Percentiles rank a stretch among this genome's conserved stretches.
phyloP scores from a whole-genome alignment of 2,113 vertebrate species.

The Gallinago undulata region DNA sequence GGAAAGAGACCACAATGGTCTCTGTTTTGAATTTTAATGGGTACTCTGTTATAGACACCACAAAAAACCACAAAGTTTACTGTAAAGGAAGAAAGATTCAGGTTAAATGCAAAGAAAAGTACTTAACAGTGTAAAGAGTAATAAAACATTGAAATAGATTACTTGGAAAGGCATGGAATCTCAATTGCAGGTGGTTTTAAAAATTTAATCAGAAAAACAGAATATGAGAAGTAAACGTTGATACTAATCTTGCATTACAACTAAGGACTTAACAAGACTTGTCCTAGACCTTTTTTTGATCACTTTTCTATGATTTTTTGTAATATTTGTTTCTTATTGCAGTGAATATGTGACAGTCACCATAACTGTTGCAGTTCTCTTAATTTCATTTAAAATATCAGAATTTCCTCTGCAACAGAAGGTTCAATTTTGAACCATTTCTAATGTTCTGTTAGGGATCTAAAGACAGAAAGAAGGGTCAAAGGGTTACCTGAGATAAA shows the following conservation, averaged over 20 bases:
- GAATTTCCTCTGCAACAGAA: not conserved
- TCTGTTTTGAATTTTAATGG: not conserved
- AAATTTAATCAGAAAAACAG: not conserved
- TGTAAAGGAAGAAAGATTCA: not conserved
- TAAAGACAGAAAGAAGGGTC: not conserved
- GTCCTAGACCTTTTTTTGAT: not conserved
- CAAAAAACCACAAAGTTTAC: not conserved
- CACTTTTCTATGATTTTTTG: not conserved
- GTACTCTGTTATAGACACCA: fast-evolving
- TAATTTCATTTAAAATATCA: not conserved
- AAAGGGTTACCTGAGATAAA: not conserved
- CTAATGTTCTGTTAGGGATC: not conserved
- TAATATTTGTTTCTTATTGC: not conserved
- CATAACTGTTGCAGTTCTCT: not conserved
- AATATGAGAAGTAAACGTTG: not conserved
- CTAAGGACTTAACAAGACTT: not conserved
- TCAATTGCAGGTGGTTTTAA: not conserved
- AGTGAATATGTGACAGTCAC: not conserved
- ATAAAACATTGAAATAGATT: not conserved
- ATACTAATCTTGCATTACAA: not conserved
- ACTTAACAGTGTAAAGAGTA: not conserved
- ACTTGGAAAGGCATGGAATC: not conserved
- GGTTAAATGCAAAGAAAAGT: not conserved
- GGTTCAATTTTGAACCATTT: not conserved
- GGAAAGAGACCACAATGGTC: fast-evolving